These are phyloP conservation scores for Caenorhabditis japonica DNA, from an alignment of 2,888 invertebrate genomes.

Conservation along the genomic window DNA sequence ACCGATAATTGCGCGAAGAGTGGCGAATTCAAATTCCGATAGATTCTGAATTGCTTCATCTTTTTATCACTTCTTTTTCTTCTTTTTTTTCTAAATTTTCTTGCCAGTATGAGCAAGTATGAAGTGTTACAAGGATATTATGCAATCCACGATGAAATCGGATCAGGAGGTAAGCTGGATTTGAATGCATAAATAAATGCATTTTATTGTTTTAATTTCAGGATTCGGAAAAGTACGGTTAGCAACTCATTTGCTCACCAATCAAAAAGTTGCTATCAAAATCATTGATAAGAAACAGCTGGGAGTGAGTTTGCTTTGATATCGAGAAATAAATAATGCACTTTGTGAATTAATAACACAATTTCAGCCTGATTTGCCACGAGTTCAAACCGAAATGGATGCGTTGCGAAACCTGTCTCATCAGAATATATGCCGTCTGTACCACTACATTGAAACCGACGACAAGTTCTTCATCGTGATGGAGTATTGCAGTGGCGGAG, in stretches of 20 bases:
- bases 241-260: conserved; percentile 85
- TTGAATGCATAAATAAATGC: background rate
- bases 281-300: conserved; percentile 86
- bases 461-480: conserved; percentile 85
- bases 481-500: conserved; percentile 88
- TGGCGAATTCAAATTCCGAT: conserved; percentile 24
- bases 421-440: conserved; percentile 84
- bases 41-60: background rate
- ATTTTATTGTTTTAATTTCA: conserved; percentile 15
- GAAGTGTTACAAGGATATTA: conserved; percentile 59
- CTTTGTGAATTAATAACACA: too few relatives aligned
- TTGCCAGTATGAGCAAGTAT: conserved; percentile 37
- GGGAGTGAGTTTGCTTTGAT: conserved; percentile 81
- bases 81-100: background rate
- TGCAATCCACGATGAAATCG: conserved; percentile 69
- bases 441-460: conserved; percentile 86
- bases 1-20: conserved; percentile 24
- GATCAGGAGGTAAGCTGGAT: conserved; percentile 80
- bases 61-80: conserved; percentile 1
- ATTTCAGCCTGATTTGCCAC: conserved; percentile 83
- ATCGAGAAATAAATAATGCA: background rate
- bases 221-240: conserved; percentile 81
- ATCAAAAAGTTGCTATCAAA: conserved; percentile 87
- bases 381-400: conserved; percentile 84
- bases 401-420: conserved; percentile 79